These are phyloP conservation scores for Panzeria rudis DNA, from an alignment of 2,888 invertebrate genomes.

Conservation along the genomic window DNA sequence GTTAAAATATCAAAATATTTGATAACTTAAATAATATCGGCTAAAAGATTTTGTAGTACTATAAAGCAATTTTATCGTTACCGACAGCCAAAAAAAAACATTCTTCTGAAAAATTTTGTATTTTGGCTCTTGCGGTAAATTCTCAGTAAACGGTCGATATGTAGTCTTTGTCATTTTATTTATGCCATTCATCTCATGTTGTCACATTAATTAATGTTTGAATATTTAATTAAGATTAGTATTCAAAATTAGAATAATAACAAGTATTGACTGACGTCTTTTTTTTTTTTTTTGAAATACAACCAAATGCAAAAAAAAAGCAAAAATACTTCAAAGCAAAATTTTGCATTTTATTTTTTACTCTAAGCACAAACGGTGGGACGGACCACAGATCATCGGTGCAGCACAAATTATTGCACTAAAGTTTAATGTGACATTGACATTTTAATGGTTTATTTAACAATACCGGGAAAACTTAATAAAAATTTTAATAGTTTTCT, in stretches of 20 bases:
- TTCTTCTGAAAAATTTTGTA: no score
- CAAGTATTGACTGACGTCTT: conserved; percentile 7
- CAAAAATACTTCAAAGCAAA: neutral
- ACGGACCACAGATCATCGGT: conserved; percentile 5
- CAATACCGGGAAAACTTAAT: conserved; percentile 21
- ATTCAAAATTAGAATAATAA: conserved; percentile 7
- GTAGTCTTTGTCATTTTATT: neutral
- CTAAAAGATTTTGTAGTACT: no score
- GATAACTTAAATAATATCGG: no score
- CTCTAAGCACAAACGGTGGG: neutral
- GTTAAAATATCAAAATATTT: no score
- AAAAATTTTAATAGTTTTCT: conserved; percentile 18
- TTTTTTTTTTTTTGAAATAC: neutral
- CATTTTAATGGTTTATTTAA: conserved; percentile 24
- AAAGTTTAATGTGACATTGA: conserved; percentile 29
- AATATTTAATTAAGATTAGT: conserved; percentile 43
- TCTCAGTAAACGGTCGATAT: no score
- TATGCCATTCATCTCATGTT: conserved; percentile 1
- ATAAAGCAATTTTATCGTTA: no score
- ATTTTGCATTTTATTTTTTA: conserved; percentile 23
- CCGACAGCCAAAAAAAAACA: no score
- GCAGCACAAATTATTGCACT: conserved; percentile 15
- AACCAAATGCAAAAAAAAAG: neutral
- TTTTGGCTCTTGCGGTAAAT: no score
- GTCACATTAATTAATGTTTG: conserved; percentile 27